Conservation (phyloP, 1,140 invertebrate genomes). For the Drosophila ercepeae region DNA sequence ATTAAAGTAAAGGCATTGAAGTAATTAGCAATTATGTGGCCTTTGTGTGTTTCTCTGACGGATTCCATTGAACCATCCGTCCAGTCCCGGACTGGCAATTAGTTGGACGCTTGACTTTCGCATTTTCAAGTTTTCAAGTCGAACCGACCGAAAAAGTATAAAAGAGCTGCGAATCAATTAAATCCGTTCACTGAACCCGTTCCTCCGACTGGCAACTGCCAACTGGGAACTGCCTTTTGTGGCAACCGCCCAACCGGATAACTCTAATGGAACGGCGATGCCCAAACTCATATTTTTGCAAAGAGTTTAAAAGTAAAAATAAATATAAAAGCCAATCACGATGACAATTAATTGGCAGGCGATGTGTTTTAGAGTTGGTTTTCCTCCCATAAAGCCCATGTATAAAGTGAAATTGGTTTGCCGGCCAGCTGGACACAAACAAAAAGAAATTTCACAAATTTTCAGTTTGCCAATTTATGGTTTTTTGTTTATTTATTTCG, state of each 20-base stretch:
- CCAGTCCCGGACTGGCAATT: constrained; percentile 25
- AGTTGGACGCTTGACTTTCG: constrained; percentile 50
- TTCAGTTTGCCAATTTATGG: not conserved
- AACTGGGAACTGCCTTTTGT: constrained; percentile 60
- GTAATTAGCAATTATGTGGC: constrained; percentile 56
- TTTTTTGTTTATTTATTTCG: constrained; percentile 16
- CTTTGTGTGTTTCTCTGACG: constrained; percentile 29
- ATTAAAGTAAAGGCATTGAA: constrained; percentile 56
- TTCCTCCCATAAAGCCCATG: constrained; percentile 20
- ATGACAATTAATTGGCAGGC: constrained; percentile 62
- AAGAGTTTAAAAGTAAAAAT: constrained; percentile 14
- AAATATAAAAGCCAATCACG: constrained; percentile 29
- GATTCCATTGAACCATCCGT: constrained; percentile 31
- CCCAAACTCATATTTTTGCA: constrained; percentile 33
- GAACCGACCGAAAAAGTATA: constrained; percentile 13
- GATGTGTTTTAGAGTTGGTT: constrained; percentile 16
- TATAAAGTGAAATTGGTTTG: constrained; percentile 27
- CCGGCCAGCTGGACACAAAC: constrained; percentile 7
- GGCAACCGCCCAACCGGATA: constrained; percentile 40
- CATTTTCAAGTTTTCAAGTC: constrained; percentile 26
- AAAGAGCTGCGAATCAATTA: constrained; percentile 63
- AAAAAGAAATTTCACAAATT: constrained; percentile 8
- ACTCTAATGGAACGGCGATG: constrained; percentile 42
- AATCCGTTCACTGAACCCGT: constrained; percentile 70
- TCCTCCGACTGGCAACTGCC: too few relatives aligned